Conservation (phyloP, 1,140 invertebrate genomes). For the Agraylea sexmaculata region DNA sequence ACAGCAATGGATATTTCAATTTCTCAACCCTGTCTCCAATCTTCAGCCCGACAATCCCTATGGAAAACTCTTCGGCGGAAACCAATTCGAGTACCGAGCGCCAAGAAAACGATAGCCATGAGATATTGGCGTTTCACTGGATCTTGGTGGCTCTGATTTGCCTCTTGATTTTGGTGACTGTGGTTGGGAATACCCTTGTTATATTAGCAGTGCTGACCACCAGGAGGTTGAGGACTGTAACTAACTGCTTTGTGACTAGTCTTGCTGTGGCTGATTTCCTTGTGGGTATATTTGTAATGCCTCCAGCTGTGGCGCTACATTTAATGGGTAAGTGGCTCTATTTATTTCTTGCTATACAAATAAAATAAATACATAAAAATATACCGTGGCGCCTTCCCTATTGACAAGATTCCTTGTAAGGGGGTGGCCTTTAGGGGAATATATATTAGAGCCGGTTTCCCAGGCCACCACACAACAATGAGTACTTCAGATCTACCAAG, state of each 20-base stretch:
- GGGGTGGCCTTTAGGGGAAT: background rate
- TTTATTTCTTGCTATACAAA: background rate
- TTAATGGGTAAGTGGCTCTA: constrained; percentile 44
- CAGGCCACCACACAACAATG: too few relatives aligned
- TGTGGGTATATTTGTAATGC: constrained; percentile 90
- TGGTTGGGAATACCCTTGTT: constrained; percentile 80
- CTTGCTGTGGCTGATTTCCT: constrained; percentile 82
- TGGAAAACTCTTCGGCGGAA: too few relatives aligned
- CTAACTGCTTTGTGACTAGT: constrained; percentile 91
- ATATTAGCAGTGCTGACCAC: constrained; percentile 87
- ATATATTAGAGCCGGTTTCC: background rate
- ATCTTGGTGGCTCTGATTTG: constrained; percentile 39
- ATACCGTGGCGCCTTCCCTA: background rate
- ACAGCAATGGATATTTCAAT: too few relatives aligned
- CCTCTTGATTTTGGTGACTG: constrained; percentile 49
- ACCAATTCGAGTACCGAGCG: too few relatives aligned
- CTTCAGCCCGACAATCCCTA: too few relatives aligned
- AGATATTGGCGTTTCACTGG: constrained; percentile 32
- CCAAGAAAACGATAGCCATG: too few relatives aligned
- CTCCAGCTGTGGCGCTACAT: constrained; percentile 70
- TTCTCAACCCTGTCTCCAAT: too few relatives aligned
- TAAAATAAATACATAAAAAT: background rate
- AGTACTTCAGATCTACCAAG: too few relatives aligned
- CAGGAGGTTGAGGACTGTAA: constrained; percentile 77
- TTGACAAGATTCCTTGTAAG: background rate